A percentile compares a stretch with the other conserved stretches of the same genome.
phyloP scores from a whole-genome alignment of 2,888 invertebrate species.

The Leptarthrus brevirostris region DNA sequence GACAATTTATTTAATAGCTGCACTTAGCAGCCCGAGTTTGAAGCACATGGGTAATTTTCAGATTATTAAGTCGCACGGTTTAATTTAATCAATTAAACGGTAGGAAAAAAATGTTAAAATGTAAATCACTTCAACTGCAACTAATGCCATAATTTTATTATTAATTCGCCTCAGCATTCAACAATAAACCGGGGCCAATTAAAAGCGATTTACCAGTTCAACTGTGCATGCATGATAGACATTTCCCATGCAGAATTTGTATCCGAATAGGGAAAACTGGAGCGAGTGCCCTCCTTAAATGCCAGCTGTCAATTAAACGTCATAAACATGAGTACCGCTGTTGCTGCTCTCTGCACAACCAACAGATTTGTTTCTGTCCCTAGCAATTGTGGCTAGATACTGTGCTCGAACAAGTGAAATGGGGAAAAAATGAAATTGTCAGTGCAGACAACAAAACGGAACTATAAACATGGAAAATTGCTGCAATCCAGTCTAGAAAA shows the following conservation, averaged over 20 bases:
- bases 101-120: slow-evolving; percentile 27
- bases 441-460: slow-evolving; percentile 37
- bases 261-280: slow-evolving; percentile 8
- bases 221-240: slow-evolving; percentile 45
- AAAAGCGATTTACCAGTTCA: slow-evolving; percentile 43
- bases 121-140: slow-evolving; percentile 42
- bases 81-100: slow-evolving; percentile 40
- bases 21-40: neutral
- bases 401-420: neutral
- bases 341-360: neutral
- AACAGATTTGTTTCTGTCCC: neutral
- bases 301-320: slow-evolving; percentile 47
- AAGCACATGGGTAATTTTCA: slow-evolving; percentile 9
- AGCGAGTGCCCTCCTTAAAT: slow-evolving; percentile 40
- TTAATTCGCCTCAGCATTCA: slow-evolving; percentile 33
- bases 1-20: slow-evolving; percentile 24
- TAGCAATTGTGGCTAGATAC: slow-evolving; percentile 15
- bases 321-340: slow-evolving; percentile 37
- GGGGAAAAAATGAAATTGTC: slow-evolving; percentile 30
- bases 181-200: slow-evolving; percentile 38
- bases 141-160: slow-evolving; percentile 44
- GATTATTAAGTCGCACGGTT: slow-evolving; percentile 7
- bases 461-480: slow-evolving; percentile 45
- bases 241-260: slow-evolving; percentile 40
- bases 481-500: slow-evolving; percentile 16